Evolutionary conservation across 2,888 invertebrate species (phyloP).

Genomic region (Villa cingulata): DNA sequence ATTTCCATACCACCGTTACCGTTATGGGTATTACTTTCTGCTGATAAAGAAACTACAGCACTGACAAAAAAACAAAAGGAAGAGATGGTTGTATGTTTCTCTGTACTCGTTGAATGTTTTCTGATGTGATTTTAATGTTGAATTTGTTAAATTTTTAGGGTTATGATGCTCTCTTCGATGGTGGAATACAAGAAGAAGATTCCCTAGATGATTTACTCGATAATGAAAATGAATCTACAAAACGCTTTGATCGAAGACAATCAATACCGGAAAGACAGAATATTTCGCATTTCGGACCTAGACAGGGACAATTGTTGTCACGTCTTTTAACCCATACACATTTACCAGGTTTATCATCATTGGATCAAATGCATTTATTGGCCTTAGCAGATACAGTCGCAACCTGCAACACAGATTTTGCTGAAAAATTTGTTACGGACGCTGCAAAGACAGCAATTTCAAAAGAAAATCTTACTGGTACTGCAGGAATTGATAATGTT

Average conservation of each 20-base stretch:
- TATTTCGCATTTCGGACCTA: constrained; percentile 74
- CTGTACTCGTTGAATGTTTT: too few relatives aligned
- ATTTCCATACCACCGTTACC: constrained; percentile 97
- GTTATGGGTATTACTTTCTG: constrained; percentile 86
- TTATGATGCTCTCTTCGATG: constrained; percentile 84
- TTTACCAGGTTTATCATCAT: constrained; percentile 82
- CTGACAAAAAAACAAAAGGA: constrained; percentile 29
- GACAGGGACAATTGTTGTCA: constrained; percentile 74
- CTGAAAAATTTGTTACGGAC: constrained; percentile 63
- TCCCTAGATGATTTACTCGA: constrained; percentile 66
- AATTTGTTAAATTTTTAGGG: too few relatives aligned
- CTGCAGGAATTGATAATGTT: constrained; percentile 39
- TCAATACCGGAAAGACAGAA: constrained; percentile 61
- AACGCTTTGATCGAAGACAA: constrained; percentile 46
- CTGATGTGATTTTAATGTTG: too few relatives aligned
- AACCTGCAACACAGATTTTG: constrained; percentile 78
- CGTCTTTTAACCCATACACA: constrained; percentile 88
- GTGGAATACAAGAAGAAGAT: constrained; percentile 62
- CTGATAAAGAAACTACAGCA: constrained; percentile 61
- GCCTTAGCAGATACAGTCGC: constrained; percentile 97
- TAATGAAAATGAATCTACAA: constrained; percentile 51
- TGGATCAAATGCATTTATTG: constrained; percentile 99
- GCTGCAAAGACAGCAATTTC: constrained; percentile 52
- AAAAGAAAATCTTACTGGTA: constrained; percentile 47
- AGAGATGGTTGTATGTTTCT: constrained; percentile 37